phyloP scores from a whole-genome alignment of 1,140 invertebrate species.

The Zaprionus kolodkinae region DNA sequence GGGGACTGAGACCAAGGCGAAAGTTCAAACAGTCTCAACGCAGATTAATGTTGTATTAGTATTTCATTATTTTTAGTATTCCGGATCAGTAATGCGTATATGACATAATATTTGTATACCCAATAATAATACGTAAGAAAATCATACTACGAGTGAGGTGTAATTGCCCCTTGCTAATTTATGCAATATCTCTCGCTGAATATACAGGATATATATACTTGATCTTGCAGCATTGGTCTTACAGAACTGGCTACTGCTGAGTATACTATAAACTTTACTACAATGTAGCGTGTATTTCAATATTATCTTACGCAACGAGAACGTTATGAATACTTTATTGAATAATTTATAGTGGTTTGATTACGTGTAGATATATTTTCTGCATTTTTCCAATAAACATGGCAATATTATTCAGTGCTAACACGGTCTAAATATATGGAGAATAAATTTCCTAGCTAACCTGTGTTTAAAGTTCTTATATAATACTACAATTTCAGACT shows the following conservation, averaged over 20 bases:
- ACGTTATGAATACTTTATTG: background rate
- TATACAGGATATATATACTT: background rate
- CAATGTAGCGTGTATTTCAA: background rate
- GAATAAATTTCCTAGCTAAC: background rate
- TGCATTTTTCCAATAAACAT: background rate
- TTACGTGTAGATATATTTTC: background rate
- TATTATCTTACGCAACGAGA: background rate
- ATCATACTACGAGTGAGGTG: background rate
- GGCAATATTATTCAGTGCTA: background rate
- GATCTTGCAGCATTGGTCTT: background rate
- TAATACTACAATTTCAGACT: background rate
- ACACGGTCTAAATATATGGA: background rate
- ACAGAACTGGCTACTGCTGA: background rate
- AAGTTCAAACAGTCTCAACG: constrained; percentile 18
- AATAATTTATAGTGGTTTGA: background rate
- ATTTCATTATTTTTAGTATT: constrained; percentile 5
- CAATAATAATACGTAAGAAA: background rate
- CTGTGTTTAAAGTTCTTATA: background rate
- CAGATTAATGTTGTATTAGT: constrained; percentile 4
- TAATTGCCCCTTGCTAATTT: background rate
- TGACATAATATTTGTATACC: constrained; percentile 7
- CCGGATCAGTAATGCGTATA: background rate
- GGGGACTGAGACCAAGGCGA: constrained; percentile 12
- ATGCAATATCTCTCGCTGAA: background rate
- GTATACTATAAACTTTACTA: background rate